phyloP scores from a whole-genome alignment of 2,113 vertebrate species.

The Machaerirhynchus nigripectus region DNA sequence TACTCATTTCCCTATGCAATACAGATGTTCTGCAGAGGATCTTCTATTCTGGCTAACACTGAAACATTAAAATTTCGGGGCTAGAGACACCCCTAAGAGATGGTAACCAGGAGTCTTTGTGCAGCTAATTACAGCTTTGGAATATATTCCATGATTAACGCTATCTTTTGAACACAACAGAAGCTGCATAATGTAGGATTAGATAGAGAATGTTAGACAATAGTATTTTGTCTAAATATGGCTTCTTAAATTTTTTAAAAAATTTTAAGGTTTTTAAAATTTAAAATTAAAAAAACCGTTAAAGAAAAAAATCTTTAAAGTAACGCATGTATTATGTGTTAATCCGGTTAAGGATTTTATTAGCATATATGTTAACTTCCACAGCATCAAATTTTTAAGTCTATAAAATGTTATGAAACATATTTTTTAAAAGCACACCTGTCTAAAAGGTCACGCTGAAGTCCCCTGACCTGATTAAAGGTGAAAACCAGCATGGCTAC shows the following conservation, averaged over 20 bases:
- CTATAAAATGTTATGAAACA: neutral
- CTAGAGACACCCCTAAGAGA: neutral
- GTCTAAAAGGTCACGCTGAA: neutral
- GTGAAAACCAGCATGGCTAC: neutral
- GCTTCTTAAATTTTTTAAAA: too few species aligned
- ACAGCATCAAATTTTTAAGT: neutral
- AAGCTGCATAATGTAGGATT: neutral
- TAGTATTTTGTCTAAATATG: neutral
- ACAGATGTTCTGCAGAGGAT: neutral
- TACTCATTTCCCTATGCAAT: neutral
- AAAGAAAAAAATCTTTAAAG: neutral
- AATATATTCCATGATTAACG: neutral
- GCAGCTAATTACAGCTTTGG: neutral
- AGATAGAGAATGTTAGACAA: neutral
- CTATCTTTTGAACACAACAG: neutral
- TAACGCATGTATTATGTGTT: rapidly evolving
- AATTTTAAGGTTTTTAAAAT: too few species aligned
- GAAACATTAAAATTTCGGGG: neutral
- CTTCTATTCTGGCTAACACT: neutral
- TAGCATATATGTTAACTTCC: neutral
- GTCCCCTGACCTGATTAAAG: neutral
- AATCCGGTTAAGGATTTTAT: neutral
- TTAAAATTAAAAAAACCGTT: too few species aligned
- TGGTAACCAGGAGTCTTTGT: neutral
- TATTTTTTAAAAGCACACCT: neutral